Conservation (phyloP, 2,888 invertebrate genomes). For the Hedya salicella region DNA sequence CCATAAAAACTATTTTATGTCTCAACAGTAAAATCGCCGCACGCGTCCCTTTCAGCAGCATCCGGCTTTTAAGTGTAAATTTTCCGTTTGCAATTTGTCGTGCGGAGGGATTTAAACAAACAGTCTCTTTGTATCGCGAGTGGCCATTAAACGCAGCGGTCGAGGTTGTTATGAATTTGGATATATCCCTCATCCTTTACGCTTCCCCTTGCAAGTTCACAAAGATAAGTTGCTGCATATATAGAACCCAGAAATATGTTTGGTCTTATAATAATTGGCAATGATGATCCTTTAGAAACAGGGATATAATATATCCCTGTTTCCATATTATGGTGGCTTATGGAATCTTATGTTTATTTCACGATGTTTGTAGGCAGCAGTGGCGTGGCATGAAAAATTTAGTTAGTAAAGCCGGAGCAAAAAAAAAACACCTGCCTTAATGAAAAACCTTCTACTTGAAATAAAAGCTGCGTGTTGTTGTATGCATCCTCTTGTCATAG, state of each 20-base stretch:
- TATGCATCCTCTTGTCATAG: too few species aligned
- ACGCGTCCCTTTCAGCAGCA: constrained; percentile 67
- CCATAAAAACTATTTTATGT: constrained; percentile 48
- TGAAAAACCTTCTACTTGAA: too few species aligned
- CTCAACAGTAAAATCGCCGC: constrained; percentile 62
- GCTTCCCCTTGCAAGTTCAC: constrained; percentile 14
- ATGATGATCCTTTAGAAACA: not conserved
- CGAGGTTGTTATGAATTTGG: constrained; percentile 51
- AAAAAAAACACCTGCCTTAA: too few species aligned
- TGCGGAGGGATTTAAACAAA: constrained; percentile 58
- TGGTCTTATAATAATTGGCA: not conserved
- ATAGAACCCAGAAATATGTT: not conserved
- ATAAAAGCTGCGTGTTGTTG: too few species aligned
- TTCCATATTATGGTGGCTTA: too few species aligned
- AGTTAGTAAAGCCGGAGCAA: too few species aligned
- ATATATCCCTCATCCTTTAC: constrained; percentile 40
- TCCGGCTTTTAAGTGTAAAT: constrained; percentile 84
- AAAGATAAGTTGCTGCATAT: constrained; percentile 4
- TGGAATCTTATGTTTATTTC: too few species aligned
- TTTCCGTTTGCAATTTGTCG: constrained; percentile 82
- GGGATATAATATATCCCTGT: not conserved
- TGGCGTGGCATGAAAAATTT: too few species aligned
- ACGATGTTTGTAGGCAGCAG: too few species aligned
- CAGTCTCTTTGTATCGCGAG: constrained; percentile 53
- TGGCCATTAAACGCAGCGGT: constrained; percentile 58